phyloP scores from a whole-genome alignment of 2,888 invertebrate species.

The Venusia cambrica region DNA sequence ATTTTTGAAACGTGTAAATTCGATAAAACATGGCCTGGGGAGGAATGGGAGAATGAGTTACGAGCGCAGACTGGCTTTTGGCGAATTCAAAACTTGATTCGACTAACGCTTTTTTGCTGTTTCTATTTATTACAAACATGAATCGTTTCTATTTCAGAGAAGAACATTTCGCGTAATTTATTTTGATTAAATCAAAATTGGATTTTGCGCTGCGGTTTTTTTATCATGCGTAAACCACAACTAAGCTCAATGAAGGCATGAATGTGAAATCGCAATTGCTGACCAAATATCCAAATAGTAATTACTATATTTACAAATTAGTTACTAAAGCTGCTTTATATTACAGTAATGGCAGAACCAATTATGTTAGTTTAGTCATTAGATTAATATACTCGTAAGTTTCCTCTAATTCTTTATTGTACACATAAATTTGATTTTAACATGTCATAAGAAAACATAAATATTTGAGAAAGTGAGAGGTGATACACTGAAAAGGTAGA shows the following conservation, averaged over 20 bases:
- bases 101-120: slow-evolving; percentile 19
- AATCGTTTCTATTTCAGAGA: slow-evolving; percentile 2
- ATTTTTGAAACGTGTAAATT: slow-evolving; percentile 77
- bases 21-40: slow-evolving; percentile 58
- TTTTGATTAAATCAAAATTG: slow-evolving; percentile 2
- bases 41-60: slow-evolving; percentile 43
- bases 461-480: too few species aligned
- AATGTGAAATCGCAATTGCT: slow-evolving; percentile 15
- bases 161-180: too few species aligned
- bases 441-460: too few species aligned
- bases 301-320: slow-evolving; percentile 17
- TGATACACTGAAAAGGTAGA: too few species aligned
- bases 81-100: slow-evolving; percentile 18
- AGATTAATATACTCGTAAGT: too few species aligned
- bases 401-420: too few species aligned
- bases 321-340: too few species aligned
- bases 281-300: slow-evolving; percentile 12
- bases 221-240: slow-evolving; percentile 12
- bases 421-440: too few species aligned
- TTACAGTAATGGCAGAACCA: too few species aligned
- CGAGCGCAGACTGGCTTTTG: slow-evolving; percentile 31
- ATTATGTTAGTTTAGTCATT: too few species aligned
- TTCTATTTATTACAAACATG: slow-evolving; percentile 10
- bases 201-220: slow-evolving; percentile 2
- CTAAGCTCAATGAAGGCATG: slow-evolving; percentile 8